Evolutionary conservation across 1,140 invertebrate genomes (phyloP).

Genomic region (Pygmarrhopalites habei): DNA sequence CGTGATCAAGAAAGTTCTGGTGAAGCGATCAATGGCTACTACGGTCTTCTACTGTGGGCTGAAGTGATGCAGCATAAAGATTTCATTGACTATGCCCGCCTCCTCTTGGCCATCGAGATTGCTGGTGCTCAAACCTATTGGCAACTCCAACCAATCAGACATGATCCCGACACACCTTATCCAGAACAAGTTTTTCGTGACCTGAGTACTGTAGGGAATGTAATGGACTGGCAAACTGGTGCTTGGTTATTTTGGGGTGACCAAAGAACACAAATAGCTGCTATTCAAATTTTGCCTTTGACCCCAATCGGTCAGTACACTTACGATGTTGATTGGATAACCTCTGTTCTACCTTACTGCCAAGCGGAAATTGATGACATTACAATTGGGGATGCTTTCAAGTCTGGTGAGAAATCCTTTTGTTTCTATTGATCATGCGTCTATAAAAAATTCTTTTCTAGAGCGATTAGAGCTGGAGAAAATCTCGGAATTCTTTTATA

Average conservation of each 20-base stretch:
- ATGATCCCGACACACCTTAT: constrained; percentile 18
- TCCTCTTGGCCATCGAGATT: constrained; percentile 17
- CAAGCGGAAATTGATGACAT: constrained; percentile 20
- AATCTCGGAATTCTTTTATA: background rate
- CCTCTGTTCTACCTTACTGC: constrained; percentile 24
- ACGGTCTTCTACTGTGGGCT: constrained; percentile 10
- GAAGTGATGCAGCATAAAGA: background rate
- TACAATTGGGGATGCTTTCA: constrained; percentile 29
- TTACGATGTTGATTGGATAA: constrained; percentile 29
- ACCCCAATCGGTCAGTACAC: constrained; percentile 31
- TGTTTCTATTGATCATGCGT: no score
- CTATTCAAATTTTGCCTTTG: constrained; percentile 33
- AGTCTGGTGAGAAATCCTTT: constrained; percentile 24
- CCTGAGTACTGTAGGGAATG: constrained; percentile 26
- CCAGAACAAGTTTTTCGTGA: constrained; percentile 18
- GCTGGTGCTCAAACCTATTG: constrained; percentile 12
- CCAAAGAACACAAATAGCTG: constrained; percentile 27
- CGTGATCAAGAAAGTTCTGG: constrained; percentile 12
- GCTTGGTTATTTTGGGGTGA: constrained; percentile 33
- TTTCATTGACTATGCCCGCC: constrained; percentile 9
- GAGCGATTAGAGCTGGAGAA: no score
- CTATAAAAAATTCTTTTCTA: no score
- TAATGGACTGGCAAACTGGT: constrained; percentile 25
- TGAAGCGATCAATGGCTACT: constrained; percentile 25
- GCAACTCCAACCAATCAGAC: constrained; percentile 14